phyloP scores from a whole-genome alignment of 2,888 invertebrate species.

The Holacanthella duospinosa region DNA sequence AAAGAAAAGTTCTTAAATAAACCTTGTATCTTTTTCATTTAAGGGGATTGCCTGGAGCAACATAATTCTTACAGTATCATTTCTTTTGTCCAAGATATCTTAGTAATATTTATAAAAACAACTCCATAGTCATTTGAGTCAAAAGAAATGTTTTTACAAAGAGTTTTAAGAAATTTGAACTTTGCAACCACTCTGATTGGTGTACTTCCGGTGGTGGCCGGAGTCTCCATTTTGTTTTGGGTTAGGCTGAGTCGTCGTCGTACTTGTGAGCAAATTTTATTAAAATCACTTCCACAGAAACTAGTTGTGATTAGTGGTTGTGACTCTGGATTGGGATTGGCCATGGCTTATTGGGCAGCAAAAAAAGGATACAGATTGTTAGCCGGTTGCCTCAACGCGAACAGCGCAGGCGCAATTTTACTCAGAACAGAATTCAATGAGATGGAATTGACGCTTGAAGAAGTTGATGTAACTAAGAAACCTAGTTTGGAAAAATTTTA shows the following conservation, averaged over 20 bases:
- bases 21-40: background rate
- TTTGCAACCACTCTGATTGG: background rate
- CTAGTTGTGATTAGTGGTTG: slow-evolving; percentile 63
- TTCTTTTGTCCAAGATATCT: no score
- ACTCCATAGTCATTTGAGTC: no score
- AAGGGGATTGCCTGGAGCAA: background rate
- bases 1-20: background rate
- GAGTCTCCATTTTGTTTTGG: background rate
- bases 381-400: slow-evolving; percentile 57
- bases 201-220: background rate
- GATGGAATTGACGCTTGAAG: slow-evolving; percentile 45
- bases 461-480: slow-evolving; percentile 57
- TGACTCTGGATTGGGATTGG: slow-evolving; percentile 73
- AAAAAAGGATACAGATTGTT: slow-evolving; percentile 60
- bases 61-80: background rate
- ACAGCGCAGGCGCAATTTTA: slow-evolving; percentile 52
- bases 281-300: background rate
- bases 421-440: slow-evolving; percentile 40
- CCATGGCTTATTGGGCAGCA: slow-evolving; percentile 53
- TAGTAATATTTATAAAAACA: no score
- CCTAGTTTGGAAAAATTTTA: slow-evolving; percentile 49
- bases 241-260: background rate
- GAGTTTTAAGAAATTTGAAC: no score
- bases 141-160: no score
- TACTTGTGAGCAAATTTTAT: background rate